Percentiles rank a stretch among this genome's conserved stretches.
These are phyloP conservation scores for Nasalis larvatus DNA, from an alignment of 2,113 vertebrate genomes.

Conservation along the genomic window DNA sequence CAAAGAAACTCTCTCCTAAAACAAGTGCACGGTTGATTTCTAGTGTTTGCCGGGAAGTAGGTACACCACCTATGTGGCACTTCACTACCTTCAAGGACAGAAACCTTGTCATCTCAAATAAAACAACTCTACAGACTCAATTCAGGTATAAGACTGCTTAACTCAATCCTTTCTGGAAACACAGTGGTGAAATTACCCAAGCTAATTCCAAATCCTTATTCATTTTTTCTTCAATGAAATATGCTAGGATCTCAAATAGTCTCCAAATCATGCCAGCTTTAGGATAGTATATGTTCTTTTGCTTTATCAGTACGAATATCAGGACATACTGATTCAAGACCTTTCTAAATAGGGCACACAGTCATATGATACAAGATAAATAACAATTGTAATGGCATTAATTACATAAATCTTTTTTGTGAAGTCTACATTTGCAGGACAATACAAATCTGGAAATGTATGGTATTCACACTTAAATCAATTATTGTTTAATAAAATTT, in stretches of 20 bases:
- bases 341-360: background rate
- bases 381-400: background rate
- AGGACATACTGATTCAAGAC: background rate
- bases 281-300: background rate
- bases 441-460: background rate
- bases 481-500: background rate
- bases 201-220: conserved; percentile 32
- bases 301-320: background rate
- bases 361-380: background rate
- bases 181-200: conserved; percentile 65
- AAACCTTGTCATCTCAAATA: conserved; percentile 77
- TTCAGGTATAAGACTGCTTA: conserved; percentile 71
- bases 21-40: conserved; percentile 62
- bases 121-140: conserved; percentile 70
- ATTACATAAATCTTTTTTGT: background rate
- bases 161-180: conserved; percentile 73
- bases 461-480: background rate
- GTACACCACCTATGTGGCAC: conserved; percentile 30
- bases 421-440: background rate
- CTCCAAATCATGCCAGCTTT: background rate
- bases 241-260: background rate
- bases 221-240: conserved; percentile 50
- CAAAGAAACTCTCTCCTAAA: conserved; percentile 72
- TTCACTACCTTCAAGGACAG: conserved; percentile 67
- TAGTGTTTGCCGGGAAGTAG: conserved; percentile 70